Evolutionary conservation across 2,888 invertebrate species (phyloP).

Genomic region (Agrotis puta): DNA sequence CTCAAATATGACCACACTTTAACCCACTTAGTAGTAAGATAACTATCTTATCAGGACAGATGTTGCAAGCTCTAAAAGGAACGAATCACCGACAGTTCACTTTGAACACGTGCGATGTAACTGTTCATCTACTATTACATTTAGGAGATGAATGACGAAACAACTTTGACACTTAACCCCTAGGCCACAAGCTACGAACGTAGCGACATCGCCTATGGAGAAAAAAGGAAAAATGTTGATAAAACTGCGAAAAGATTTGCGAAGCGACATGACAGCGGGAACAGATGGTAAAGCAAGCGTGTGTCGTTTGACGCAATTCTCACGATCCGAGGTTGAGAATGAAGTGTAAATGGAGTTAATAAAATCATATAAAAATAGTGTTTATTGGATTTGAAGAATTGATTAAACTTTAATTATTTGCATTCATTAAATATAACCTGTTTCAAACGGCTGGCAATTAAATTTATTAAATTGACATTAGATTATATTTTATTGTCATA

Average conservation of each 20-base stretch:
- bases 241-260: too few relatives aligned
- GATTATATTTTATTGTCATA: not conserved
- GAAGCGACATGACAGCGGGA: too few relatives aligned
- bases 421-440: not conserved
- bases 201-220: not conserved
- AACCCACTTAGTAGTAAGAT: conserved; percentile 60
- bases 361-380: not conserved
- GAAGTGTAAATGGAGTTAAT: too few relatives aligned
- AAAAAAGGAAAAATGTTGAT: not conserved
- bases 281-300: too few relatives aligned
- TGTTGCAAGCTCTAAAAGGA: conserved; percentile 70
- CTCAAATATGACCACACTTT: conserved; percentile 52
- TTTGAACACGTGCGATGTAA: conserved; percentile 78
- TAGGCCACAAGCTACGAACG: not conserved
- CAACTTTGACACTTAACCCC: conserved; percentile 60
- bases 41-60: conserved; percentile 62
- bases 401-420: not conserved
- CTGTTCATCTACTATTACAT: conserved; percentile 74
- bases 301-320: too few relatives aligned
- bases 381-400: not conserved
- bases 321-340: too few relatives aligned
- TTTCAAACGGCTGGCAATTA: conserved; percentile 5
- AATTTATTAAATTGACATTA: not conserved
- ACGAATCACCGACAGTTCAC: conserved; percentile 75
- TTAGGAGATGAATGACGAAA: conserved; percentile 71